Evolutionary conservation across 2,888 invertebrate species (phyloP).

Genomic region (Sinotaia quadrata): DNA sequence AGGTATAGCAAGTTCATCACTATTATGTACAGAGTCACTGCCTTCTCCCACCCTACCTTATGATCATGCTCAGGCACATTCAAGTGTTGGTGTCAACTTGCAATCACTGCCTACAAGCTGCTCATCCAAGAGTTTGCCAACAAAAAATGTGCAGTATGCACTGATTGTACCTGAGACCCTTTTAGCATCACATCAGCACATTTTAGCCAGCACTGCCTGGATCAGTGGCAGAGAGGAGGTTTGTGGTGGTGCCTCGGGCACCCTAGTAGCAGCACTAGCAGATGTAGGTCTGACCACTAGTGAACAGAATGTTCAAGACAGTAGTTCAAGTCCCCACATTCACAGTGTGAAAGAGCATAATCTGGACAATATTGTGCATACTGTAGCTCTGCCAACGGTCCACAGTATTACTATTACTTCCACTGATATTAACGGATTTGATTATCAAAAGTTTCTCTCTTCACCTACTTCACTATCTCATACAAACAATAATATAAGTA

Average conservation of each 20-base stretch:
- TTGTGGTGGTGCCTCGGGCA: background rate
- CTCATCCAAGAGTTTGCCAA: slow-evolving; percentile 8
- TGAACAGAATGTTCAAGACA: background rate
- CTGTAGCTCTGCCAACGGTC: background rate
- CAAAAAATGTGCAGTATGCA: slow-evolving; percentile 20
- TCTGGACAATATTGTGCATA: background rate
- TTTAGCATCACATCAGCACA: slow-evolving; percentile 10
- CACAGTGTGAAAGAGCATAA: too few relatives aligned
- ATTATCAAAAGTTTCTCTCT: too few relatives aligned
- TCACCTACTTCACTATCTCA: too few relatives aligned
- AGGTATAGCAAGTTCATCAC: slow-evolving; percentile 36
- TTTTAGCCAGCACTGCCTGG: slow-evolving; percentile 9
- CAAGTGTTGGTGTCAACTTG: background rate
- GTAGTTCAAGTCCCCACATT: background rate
- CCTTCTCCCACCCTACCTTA: slow-evolving; percentile 19
- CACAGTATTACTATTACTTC: background rate
- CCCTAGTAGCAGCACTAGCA: slow-evolving; percentile 2
- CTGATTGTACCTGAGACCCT: slow-evolving; percentile 23
- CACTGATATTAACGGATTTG: too few relatives aligned
- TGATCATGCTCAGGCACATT: slow-evolving; percentile 17
- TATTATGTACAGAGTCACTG: slow-evolving; percentile 35
- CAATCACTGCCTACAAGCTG: background rate
- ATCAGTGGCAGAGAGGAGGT: slow-evolving; percentile 13
- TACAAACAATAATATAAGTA: too few relatives aligned
- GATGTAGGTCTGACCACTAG: background rate